phyloP scores from a whole-genome alignment of 2,888 invertebrate genomes.

The Tetheella fluctuosa region DNA sequence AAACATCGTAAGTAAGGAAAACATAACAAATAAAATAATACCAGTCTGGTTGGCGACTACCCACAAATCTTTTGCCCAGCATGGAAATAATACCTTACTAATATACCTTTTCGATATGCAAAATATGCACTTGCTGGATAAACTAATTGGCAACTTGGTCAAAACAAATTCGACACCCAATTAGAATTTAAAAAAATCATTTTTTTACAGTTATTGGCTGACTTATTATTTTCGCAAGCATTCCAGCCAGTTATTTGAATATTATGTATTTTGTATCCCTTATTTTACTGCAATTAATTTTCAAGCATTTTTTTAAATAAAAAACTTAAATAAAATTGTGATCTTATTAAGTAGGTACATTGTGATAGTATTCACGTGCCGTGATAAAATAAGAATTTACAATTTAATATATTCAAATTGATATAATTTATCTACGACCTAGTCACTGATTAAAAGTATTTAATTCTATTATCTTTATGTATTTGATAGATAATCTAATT shows the following conservation, averaged over 20 bases:
- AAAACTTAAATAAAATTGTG: too few relatives aligned
- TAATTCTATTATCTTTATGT: conserved; percentile 38
- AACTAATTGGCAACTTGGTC: neutral
- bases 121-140: neutral
- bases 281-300: neutral
- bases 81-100: too few relatives aligned
- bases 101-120: neutral
- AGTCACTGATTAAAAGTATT: conserved; percentile 15
- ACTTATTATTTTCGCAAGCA: neutral
- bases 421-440: conserved; percentile 3
- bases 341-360: too few relatives aligned
- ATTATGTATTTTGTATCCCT: too few relatives aligned
- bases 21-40: too few relatives aligned
- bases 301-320: too few relatives aligned
- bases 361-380: neutral
- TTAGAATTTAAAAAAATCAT: neutral
- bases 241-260: neutral
- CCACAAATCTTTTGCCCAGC: too few relatives aligned
- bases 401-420: conserved; percentile 1
- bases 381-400: neutral
- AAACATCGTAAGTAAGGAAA: too few relatives aligned
- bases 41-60: too few relatives aligned
- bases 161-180: neutral
- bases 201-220: neutral
- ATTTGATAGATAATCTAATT: conserved; percentile 53